Evolutionary conservation across 2,888 invertebrate species (phyloP).

Genomic region (Lasioglossum marginatum): DNA sequence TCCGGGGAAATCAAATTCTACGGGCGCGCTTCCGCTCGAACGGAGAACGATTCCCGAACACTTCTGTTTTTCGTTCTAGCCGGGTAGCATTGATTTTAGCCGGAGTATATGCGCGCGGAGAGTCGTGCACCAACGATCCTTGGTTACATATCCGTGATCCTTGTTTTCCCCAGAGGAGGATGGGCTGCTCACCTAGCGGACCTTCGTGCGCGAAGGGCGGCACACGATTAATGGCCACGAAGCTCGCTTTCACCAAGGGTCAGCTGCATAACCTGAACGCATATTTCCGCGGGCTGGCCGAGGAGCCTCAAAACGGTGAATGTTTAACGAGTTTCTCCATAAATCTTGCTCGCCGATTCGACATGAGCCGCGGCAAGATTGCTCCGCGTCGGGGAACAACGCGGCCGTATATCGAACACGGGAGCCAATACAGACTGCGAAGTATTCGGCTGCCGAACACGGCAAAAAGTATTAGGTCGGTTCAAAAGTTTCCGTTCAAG

Average conservation of each 20-base stretch:
- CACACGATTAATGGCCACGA: constrained; percentile 84
- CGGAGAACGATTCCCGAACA: background rate
- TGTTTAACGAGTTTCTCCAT: constrained; percentile 35
- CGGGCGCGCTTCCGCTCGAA: background rate
- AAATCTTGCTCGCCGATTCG: constrained; percentile 19
- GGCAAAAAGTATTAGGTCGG: background rate
- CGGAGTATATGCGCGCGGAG: background rate
- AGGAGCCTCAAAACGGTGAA: constrained; percentile 55
- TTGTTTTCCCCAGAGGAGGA: constrained; percentile 50
- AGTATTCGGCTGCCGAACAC: background rate
- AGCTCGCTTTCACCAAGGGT: constrained; percentile 85
- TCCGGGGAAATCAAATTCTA: constrained; percentile 25
- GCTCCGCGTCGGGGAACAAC: background rate
- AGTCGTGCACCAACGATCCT: background rate
- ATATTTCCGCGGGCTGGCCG: constrained; percentile 75
- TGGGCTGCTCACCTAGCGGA: constrained; percentile 76
- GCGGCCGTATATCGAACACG: constrained; percentile 19
- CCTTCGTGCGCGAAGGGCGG: constrained; percentile 81
- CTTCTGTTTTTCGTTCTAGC: background rate
- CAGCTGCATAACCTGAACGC: constrained; percentile 86
- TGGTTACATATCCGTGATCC: background rate
- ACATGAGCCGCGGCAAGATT: background rate
- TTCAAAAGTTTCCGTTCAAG: background rate
- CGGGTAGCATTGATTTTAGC: constrained; percentile 8
- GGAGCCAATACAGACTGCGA: background rate